Conservation (phyloP, 2,888 invertebrate genomes). For the Dusona sp. region DNA sequence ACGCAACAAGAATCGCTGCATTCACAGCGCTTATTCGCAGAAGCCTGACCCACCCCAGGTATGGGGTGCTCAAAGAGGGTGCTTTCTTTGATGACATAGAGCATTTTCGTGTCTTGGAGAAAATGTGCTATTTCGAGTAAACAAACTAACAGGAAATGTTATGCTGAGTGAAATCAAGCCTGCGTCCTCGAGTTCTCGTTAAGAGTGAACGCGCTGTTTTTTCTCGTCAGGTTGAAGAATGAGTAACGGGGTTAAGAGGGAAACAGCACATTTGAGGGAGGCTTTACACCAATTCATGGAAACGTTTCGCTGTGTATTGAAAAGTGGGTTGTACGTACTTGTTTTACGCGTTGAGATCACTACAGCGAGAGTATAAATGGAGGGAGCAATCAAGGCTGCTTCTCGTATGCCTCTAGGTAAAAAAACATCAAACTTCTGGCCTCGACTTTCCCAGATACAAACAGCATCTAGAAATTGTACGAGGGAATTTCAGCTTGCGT, state of each 20-base stretch:
- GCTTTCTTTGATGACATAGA: not conserved
- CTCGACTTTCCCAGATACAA: slow-evolving; percentile 23
- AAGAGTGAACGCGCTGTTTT: slow-evolving; percentile 22
- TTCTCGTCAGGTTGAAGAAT: slow-evolving; percentile 8
- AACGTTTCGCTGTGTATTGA: slow-evolving; percentile 34
- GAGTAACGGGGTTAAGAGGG: slow-evolving; percentile 60
- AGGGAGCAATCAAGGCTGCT: slow-evolving; percentile 15
- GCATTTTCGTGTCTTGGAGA: not conserved
- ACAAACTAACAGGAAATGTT: not conserved
- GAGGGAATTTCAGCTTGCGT: slow-evolving; percentile 19
- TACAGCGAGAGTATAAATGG: slow-evolving; percentile 10
- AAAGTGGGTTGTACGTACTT: slow-evolving; percentile 40
- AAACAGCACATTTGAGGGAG: not conserved
- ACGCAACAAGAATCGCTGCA: not conserved
- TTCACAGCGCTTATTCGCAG: not conserved
- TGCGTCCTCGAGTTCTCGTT: not conserved
- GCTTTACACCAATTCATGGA: slow-evolving; percentile 28
- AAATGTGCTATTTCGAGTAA: not conserved
- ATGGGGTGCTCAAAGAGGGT: not conserved
- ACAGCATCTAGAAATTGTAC: slow-evolving; percentile 4
- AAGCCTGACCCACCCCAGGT: not conserved
- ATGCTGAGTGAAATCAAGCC: slow-evolving; percentile 10
- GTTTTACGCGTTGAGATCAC: slow-evolving; percentile 44
- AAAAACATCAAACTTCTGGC: slow-evolving; percentile 19
- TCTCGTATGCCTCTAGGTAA: slow-evolving; percentile 50